Base-by-base conservation (phyloP, 2,797 vertebrate species). In the Tiaroga cobitis region DNA sequence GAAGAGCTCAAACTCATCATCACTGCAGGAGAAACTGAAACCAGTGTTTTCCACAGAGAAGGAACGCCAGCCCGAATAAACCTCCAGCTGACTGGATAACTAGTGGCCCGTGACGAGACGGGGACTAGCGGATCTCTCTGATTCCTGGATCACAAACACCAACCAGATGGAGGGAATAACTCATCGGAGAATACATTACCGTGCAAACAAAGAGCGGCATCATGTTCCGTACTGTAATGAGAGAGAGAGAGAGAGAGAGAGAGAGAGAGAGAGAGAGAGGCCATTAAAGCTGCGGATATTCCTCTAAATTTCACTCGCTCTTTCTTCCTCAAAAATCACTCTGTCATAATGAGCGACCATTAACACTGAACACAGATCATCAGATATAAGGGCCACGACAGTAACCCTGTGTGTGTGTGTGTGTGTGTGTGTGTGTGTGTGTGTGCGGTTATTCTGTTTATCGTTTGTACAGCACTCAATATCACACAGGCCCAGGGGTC, bases 311-410 rank as follows among this genome's bases (percentile, higher is more conserved):
- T 78, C 65, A 21, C 29, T 68, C 56, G 2, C 74, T 63, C 26
- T 16, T 29, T 56, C 11, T 51, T 49, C 75, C 72, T 78, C 41
- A 19, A 19, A 51, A 37, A 77, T 77, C 75, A 79, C 75, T 86
- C 37, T 43, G 32, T 83, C 70, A 79, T 80, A 74, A 86, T 83
- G 85, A 86, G 51, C 10, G 67, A 26, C 68, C 67, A 83, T 86
- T 79, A 86, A 86, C 76, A 86, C 43, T 72, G 67, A 70, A 82
- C 56, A 86, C 59, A 51, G 46, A 43, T 21, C 80, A 88, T 85
- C 72, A 80, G 32, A 81, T 81, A 84, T 76, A 90, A 85, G 86
- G 70, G 77, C 82, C 81, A 80, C 81, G 79, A 84, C 88, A 79
- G 51, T 88, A 88, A 81, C 83, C 84, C 83, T 88, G 82, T 56